Evolutionary conservation across 2,797 vertebrate genomes (phyloP).

Genomic region (Anabas testudineus): DNA sequence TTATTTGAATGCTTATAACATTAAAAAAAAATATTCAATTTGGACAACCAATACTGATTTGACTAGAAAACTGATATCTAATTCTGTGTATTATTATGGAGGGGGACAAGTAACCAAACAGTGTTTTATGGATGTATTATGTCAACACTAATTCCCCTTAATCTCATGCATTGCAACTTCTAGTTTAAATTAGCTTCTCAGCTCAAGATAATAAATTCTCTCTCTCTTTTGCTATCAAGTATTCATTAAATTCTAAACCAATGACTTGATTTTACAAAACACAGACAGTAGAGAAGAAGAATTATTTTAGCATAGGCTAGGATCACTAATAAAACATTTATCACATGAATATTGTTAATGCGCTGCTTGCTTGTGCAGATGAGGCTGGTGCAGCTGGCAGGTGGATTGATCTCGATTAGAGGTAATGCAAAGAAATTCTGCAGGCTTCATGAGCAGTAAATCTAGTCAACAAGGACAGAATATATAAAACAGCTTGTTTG

Average conservation of each 20-base stretch:
- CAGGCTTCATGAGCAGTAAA: neutral
- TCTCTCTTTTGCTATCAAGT: neutral
- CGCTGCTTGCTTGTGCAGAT: conserved; percentile 11
- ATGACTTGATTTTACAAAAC: neutral
- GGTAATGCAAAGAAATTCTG: conserved; percentile 21
- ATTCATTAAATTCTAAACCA: conserved; percentile 1
- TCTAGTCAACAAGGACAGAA: neutral
- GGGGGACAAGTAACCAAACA: too few species aligned
- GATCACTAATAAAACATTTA: conserved; percentile 45
- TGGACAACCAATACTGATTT: too few species aligned
- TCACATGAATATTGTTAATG: conserved; percentile 37
- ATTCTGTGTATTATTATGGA: too few species aligned
- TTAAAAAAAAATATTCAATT: too few species aligned
- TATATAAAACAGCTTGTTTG: conserved; percentile 16
- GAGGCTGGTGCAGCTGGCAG: conserved; percentile 43
- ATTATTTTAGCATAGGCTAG: conserved; percentile 1
- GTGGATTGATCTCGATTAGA: conserved; percentile 36
- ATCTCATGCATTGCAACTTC: neutral
- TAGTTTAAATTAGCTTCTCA: neutral
- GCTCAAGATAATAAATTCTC: too few species aligned
- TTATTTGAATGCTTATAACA: too few species aligned
- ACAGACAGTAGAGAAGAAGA: neutral
- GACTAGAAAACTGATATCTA: too few species aligned
- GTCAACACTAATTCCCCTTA: too few species aligned
- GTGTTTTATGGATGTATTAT: too few species aligned